Evolutionary conservation across 1,140 invertebrate species (phyloP), one percentile per base, ranked within the genome.

Genomic region (Cecropterus lyciades): DNA sequence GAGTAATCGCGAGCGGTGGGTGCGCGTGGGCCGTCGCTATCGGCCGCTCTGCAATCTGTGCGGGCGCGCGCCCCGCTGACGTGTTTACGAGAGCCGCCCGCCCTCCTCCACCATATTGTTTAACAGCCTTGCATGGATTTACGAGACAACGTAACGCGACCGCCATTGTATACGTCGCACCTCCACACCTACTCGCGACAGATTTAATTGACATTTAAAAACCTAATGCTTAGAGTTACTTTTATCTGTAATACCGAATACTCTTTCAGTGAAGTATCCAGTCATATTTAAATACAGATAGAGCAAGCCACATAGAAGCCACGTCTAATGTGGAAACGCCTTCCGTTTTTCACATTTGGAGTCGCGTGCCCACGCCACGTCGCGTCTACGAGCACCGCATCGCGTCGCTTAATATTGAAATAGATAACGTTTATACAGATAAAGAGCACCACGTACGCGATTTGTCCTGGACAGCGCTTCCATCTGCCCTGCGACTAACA

Each of bases 41-140:
- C 80, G 64, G 73, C 55, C 55, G 69, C 74, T 48, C 57, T 51
- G 74, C 85, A 75, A 85, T 81, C 79, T 83, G 85, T 84, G 84
- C 81, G 83, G 77, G 76, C 84, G 73, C 78, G 72, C 75, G 79
- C 74, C 67, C 67, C 73, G 80, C 75, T 83, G 87, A 90, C 76
- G 87, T 82, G 78, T 90, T 90, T 90, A 90, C 77, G 85, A 79
- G 76, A 76, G 66, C 80, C 85, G 81, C 85, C 84, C 82, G 86
- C 84, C 85, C 84, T 84, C 84, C 71, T 65, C 65, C 80, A 75
- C 80, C 79, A 84, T 85, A 89, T 91, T 91, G 85, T 91, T 85
- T 84, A 85, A 89, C 84, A 80, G 78, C 71, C 82, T 78, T 74
- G 73, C 63, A 75, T 75, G 73, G 82, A 90, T 89, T 91, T 91